Conservation (phyloP, 2,888 invertebrate species). For the Julus scandinavius region DNA sequence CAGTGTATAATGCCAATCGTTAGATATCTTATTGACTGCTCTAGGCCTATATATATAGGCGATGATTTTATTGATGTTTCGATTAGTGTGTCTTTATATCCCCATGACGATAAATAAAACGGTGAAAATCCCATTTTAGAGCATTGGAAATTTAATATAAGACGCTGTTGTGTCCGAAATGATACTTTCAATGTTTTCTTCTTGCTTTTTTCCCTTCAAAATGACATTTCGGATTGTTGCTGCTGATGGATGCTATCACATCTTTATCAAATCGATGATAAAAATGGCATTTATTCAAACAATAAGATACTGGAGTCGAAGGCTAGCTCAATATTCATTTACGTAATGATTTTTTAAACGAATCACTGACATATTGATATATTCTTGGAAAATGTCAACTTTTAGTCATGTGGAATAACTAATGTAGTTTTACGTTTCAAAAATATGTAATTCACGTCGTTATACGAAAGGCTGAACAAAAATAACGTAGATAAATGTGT, state of each 20-base stretch:
- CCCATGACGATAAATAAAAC: slow-evolving; percentile 16
- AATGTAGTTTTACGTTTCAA: no score
- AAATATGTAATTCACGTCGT: no score
- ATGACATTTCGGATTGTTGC: background rate
- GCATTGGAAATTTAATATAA: background rate
- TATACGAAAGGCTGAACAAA: background rate
- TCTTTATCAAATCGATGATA: no score
- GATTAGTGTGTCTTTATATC: slow-evolving; percentile 9
- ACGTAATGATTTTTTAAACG: no score
- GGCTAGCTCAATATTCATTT: no score
- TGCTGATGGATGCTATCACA: no score
- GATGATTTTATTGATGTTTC: slow-evolving; percentile 34
- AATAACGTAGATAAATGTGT: background rate
- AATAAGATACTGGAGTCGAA: no score
- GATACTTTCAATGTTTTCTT: background rate
- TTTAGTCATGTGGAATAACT: no score
- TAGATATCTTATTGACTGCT: slow-evolving; percentile 26
- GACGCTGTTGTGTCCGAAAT: background rate
- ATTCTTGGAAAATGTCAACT: no score
- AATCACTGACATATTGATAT: no score
- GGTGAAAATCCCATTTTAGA: slow-evolving; percentile 16
- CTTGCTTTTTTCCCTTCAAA: background rate
- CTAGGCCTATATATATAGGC: background rate
- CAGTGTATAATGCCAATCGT: background rate
- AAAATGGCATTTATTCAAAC: no score